Base-by-base conservation (phyloP, 2,797 vertebrate species). In the Silurus aristotelis region DNA sequence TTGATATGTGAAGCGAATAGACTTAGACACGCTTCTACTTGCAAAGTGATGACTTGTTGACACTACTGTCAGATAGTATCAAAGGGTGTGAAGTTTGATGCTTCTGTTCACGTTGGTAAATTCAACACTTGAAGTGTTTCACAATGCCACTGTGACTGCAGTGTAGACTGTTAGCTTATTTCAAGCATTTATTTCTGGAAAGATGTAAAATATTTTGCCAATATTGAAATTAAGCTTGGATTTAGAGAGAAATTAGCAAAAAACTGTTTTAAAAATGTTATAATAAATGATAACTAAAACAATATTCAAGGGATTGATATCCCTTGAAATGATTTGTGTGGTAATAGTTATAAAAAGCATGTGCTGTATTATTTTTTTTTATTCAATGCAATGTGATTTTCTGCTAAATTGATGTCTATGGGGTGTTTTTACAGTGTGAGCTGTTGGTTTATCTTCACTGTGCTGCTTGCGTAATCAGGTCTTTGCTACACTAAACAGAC, bases 11-110 rank as follows among this genome's bases (percentile, higher is more conserved):
- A 83, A 43, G 68, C 66, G 22, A 60, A 71, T 60, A 46, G 67
- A 25, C 56, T 43, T 20, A 20, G 20, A 61, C 68, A 2, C 71
- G 81, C 31, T 72, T 83, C 2, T 83, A 61, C 81, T 72, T 72
- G 81, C 22, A 25, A 56, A 60, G 31, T 12, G 66, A 82, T 56
- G 27, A 60, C 56, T 72, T 83, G 55, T 83, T 83, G 68, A 82
- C 80, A 71, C 67, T 12, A 58, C 67, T 71, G 55, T 80, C 67
- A 76, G 88, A 91, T 43, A 5, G 78, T 87, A 87, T 93, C 89
- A 87, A 86, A 84, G 90, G 91, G 66, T 84, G 87, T 91, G 89
- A 93, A 87, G 87, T 89, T 92, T 92, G 93, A 94, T 89, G 88
- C 90, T 90, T 90, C 83, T 89, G 89, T 91, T 90, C 88, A 84